These are phyloP conservation scores for Labeo calbasu DNA, from an alignment of 2,797 vertebrate genomes.

Conservation along the genomic window DNA sequence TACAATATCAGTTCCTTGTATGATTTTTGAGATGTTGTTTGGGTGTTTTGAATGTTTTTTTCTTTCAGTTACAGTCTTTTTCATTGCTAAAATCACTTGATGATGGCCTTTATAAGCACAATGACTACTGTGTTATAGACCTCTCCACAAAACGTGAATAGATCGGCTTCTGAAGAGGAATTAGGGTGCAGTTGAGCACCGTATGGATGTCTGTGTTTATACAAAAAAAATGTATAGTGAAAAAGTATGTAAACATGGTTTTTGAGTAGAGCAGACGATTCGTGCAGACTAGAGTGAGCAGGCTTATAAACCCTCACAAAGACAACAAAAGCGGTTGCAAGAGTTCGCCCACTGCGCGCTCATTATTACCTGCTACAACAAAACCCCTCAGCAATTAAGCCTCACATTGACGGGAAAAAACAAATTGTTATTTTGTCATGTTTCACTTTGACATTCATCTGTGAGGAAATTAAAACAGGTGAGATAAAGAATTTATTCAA, in stretches of 20 bases:
- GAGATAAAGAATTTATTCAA: constrained; percentile 31
- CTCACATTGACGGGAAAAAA: constrained; percentile 25
- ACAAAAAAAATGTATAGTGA: constrained; percentile 63
- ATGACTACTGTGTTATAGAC: neutral
- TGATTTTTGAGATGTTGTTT: neutral
- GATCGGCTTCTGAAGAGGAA: constrained; percentile 21
- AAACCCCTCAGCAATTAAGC: constrained; percentile 51
- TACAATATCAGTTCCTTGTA: neutral
- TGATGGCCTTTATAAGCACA: neutral
- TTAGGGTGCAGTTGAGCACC: constrained; percentile 25
- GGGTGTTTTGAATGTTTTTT: neutral
- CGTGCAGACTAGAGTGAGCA: constrained; percentile 59
- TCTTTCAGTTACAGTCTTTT: neutral
- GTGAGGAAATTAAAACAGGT: constrained; percentile 31
- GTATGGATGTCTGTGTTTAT: constrained; percentile 57
- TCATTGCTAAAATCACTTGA: neutral
- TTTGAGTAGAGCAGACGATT: constrained; percentile 54
- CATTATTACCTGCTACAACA: constrained; percentile 49
- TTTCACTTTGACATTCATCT: neutral
- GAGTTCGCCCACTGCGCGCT: constrained; percentile 55
- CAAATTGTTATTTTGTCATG: constrained; percentile 13
- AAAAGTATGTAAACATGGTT: constrained; percentile 70
- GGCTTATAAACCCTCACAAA: constrained; percentile 51
- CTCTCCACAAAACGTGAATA: constrained; percentile 17
- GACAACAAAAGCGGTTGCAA: constrained; percentile 64